Evolutionary conservation across 2,797 vertebrate species (phyloP).

Genomic region (Echeneis naucrates): DNA sequence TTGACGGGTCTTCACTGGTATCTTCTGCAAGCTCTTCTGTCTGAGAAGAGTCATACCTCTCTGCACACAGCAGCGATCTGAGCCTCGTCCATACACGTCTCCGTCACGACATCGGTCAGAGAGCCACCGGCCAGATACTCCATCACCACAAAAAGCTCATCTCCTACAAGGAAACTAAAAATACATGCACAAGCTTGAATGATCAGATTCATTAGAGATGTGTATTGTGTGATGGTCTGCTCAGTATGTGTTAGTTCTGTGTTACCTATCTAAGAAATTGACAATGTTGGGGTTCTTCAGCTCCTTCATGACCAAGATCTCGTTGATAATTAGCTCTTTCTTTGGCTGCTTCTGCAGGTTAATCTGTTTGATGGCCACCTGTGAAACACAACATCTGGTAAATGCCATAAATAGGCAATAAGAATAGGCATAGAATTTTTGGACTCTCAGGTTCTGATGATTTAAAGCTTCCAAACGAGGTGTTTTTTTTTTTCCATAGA

Average conservation of each 20-base stretch:
- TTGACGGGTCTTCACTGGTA: background rate
- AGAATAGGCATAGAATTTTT: background rate
- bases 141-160: conserved; percentile 98
- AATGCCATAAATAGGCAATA: background rate
- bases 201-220: background rate
- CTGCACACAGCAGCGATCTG: conserved; percentile 98
- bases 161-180: conserved; percentile 91
- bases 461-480: background rate
- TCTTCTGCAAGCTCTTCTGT: background rate
- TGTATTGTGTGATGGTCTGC: background rate
- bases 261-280: conserved; percentile 97
- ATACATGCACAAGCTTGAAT: background rate
- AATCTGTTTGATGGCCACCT: conserved; percentile 99
- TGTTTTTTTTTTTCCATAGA: background rate
- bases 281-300: conserved; percentile 99
- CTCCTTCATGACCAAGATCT: conserved; percentile 99
- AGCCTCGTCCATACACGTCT: conserved; percentile 98
- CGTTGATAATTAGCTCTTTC: conserved; percentile 99
- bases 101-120: conserved; percentile 97
- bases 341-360: conserved; percentile 99
- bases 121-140: conserved; percentile 98
- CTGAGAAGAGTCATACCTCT: conserved; percentile 86
- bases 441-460: background rate
- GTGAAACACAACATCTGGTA: conserved; percentile 34
- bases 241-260: background rate